Evolutionary conservation across 2,888 invertebrate species (phyloP).

Genomic region (Cordylochernes scorpioides): DNA sequence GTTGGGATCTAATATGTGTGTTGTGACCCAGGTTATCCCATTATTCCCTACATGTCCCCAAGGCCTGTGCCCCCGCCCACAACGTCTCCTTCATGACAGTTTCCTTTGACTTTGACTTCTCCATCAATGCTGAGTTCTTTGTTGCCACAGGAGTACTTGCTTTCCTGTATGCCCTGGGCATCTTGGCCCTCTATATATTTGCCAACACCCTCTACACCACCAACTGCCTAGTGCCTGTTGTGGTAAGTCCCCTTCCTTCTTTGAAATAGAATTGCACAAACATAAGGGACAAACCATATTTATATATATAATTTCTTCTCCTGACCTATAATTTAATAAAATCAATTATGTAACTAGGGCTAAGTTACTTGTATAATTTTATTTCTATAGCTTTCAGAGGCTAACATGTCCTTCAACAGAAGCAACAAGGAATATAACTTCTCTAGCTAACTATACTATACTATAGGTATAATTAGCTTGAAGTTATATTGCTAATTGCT

Average conservation of each 20-base stretch:
- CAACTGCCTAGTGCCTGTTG: slow-evolving; percentile 9
- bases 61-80: slow-evolving; percentile 4
- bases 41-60: slow-evolving; percentile 7
- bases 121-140: slow-evolving; percentile 36
- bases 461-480: too few species aligned
- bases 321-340: too few species aligned
- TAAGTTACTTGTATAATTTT: too few species aligned
- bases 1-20: too few species aligned
- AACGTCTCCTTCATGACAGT: slow-evolving; percentile 3
- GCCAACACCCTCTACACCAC: slow-evolving; percentile 8
- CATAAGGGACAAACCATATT: neutral
- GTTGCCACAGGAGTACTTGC: slow-evolving; percentile 39
- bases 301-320: neutral
- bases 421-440: too few species aligned
- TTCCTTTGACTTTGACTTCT: slow-evolving; percentile 21
- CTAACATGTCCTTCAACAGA: too few species aligned
- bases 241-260: slow-evolving; percentile 5
- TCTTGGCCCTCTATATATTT: slow-evolving; percentile 25
- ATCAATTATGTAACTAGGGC: too few species aligned
- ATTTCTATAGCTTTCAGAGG: too few species aligned
- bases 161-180: slow-evolving; percentile 30
- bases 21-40: too few species aligned
- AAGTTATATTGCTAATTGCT: too few species aligned
- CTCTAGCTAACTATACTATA: too few species aligned
- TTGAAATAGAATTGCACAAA: too few species aligned